A percentile compares a stretch with the other conserved stretches of the same genome.
phyloP scores from a whole-genome alignment of 2,888 invertebrate species.

The Mythimna impura region DNA sequence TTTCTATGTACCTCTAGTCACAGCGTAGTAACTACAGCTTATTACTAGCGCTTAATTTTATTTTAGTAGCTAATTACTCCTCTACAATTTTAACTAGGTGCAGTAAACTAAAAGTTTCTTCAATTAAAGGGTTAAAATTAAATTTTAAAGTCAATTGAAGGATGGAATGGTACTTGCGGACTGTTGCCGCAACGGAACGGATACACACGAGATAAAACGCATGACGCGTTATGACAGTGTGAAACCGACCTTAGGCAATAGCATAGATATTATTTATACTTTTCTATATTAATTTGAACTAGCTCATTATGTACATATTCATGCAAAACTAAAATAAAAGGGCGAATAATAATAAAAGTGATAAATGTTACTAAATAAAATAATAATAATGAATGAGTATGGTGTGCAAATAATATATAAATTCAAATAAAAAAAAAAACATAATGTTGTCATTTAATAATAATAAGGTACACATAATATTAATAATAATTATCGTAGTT shows the following conservation, averaged over 20 bases:
- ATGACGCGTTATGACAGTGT: conserved; percentile 1
- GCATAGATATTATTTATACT: conserved; percentile 20
- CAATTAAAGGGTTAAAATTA: conserved; percentile 17
- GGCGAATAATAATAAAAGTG: conserved; percentile 78
- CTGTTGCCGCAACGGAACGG: neutral
- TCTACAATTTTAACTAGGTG: conserved; percentile 31
- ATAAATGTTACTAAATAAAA: conserved; percentile 67
- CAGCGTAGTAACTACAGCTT: conserved; percentile 13
- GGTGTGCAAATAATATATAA: conserved; percentile 87
- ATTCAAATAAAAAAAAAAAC: conserved; percentile 60
- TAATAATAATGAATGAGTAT: conserved; percentile 77
- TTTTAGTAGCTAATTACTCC: conserved; percentile 32
- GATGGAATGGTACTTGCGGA: conserved; percentile 10
- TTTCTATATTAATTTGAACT: conserved; percentile 45
- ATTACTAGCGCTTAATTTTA: conserved; percentile 23
- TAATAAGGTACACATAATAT: conserved; percentile 74
- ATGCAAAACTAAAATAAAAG: conserved; percentile 80
- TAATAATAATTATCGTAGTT: conserved; percentile 55
- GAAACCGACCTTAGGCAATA: conserved; percentile 1
- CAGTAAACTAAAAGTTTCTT: conserved; percentile 11
- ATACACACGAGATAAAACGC: conserved; percentile 1
- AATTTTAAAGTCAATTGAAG: neutral
- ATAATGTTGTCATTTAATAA: conserved; percentile 63
- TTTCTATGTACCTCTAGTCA: conserved; percentile 25
- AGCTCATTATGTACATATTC: conserved; percentile 60